Base-by-base conservation (phyloP, 2,113 vertebrate species). In the Sterna hirundo region DNA sequence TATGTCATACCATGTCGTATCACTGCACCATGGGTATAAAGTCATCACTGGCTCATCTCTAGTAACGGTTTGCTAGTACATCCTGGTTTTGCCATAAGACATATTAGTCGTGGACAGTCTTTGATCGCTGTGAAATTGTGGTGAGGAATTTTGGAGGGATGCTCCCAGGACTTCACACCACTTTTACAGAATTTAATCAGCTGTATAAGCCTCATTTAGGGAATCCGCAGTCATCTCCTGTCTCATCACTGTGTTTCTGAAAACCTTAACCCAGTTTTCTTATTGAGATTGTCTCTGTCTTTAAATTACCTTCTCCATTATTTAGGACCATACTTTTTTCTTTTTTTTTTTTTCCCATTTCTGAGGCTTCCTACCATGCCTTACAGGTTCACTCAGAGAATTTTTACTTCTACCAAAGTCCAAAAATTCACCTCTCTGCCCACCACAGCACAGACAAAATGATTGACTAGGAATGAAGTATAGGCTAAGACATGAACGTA, bases 1-100 rank as follows among this genome's bases (percentile, higher is more conserved):
- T 47, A 30, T n/a, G 46, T 47, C 54, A 38, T 6, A 49, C 20
- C 0, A 0, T 20, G 49, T 15, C 6, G 0, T 52, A 65, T 18
- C 62, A 52, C 32, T 14, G 62, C 66, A 36, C 27, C 11, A 1
- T 11, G 17, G 29, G 8, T 29, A 11, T 23, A 15, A 8, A 34
- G 12, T 34, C n/a, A 42, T 42, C 51, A 26, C 34, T 52, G 38
- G 17, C 21, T 75, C n/a, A 23, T 42, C 46, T 36, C 51, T 32
- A 40, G 10, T 25, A 46, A 70, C 29, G 16, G 34, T 88, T 71
- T 44, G 20, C 17, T 42, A 26, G 26, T 19, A 61, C 32, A 11
- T 68, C 14, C 30, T 36, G 40, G 42, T 11, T 42, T 79, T 62
- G 61, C 34, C 79, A 6, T 34, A 58, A 78, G 26, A 68, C 30